Conservation (phyloP, 2,888 invertebrate species). For the Thymelicus acteon region DNA sequence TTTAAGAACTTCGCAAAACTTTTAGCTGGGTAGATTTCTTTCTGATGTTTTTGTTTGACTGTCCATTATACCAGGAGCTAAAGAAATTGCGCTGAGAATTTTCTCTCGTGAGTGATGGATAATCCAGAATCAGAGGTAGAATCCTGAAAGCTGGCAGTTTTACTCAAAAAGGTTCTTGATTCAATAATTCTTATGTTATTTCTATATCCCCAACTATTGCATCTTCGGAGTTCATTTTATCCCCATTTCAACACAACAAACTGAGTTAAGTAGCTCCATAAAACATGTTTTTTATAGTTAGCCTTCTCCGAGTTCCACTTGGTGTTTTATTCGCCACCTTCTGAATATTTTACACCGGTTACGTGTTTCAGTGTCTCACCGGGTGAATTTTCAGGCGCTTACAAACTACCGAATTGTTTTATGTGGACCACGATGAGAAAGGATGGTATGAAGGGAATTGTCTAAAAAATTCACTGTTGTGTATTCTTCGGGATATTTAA, state of each 20-base stretch:
- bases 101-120: no score
- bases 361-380: conserved; percentile 36
- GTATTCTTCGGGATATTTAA: conserved; percentile 3
- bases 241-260: background rate
- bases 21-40: no score
- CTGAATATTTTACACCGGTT: conserved; percentile 37
- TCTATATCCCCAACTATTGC: no score
- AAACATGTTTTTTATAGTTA: conserved; percentile 32
- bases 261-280: conserved; percentile 26
- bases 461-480: conserved; percentile 20
- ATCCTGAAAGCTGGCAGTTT: no score
- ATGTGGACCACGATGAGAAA: conserved; percentile 54
- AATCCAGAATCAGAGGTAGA: no score
- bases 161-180: no score
- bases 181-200: no score
- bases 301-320: conserved; percentile 25
- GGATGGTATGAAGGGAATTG: conserved; percentile 19
- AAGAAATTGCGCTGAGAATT: no score
- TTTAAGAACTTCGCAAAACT: no score
- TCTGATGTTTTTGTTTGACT: no score
- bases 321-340: conserved; percentile 30
- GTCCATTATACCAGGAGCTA: no score
- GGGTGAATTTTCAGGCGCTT: conserved; percentile 44
- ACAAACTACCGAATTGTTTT: conserved; percentile 54
- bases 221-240: no score